Evolutionary conservation across 2,888 invertebrate species (phyloP), one percentile per base, ranked within the genome.

Genomic region (Diarsia dahlii): DNA sequence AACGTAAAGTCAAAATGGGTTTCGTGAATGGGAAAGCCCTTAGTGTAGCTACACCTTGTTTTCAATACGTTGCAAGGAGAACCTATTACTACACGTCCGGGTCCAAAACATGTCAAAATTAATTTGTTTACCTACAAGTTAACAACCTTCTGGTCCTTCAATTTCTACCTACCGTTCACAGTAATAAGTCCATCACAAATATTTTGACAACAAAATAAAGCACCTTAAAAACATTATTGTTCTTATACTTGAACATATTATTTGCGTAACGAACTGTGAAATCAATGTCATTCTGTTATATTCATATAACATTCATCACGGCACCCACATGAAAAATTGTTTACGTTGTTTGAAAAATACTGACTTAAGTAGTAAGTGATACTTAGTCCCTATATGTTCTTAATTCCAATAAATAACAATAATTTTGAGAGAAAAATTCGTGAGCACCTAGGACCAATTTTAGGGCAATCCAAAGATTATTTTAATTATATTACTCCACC

Each of bases 201-300:
- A 54, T 80, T 80, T 81, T 81, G 52, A 74, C 58, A 58, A 34
- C 52, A 48, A 67, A 39, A 64, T 72, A 64, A 71, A 71, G 64
- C 56, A 56, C 15, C n/a, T 46, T 28, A 74, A 71, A 80, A 71
- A 68, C 56, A 60, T 64, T 54, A 60, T 84, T 74, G 54, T 80
- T 71, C 20, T 23, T 62, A 69, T 50, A 52, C 13, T 62, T 39
- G 15, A 78, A 79, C 69, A 62, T 71, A 63, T 71, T 81, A 58
- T 71, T 81, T 68, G 64, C 23, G 71, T 46, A 62, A 28, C 39
- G 13, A 80, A 80, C 69, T 80, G 81, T 82, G 77, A 68, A 84
- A 75, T 75, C 58, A 63, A 50, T 48, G 63, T 80, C n/a, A 74
- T 80, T 74, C 62, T 84, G 28, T 62, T 68, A 46, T 63, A 74